Percentiles rank a stretch among this genome's conserved stretches.
These are phyloP conservation scores for Frankliniella fusca DNA, from an alignment of 2,888 invertebrate species.

Conservation along the genomic window DNA sequence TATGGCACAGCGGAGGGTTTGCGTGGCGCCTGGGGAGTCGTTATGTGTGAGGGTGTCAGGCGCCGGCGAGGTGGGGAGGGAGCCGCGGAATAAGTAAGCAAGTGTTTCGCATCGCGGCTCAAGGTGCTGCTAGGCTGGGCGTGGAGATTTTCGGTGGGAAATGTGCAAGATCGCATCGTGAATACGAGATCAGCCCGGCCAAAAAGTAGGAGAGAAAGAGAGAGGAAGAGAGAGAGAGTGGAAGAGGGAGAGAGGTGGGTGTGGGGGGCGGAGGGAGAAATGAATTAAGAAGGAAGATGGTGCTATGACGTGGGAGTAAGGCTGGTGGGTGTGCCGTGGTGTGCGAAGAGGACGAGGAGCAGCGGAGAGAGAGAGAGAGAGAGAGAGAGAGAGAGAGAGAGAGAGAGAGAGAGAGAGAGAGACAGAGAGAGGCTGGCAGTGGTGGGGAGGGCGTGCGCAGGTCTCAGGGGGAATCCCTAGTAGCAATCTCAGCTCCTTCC, in stretches of 20 bases:
- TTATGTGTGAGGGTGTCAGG: background rate
- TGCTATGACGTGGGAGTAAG: slow-evolving; percentile 12
- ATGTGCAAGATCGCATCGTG: slow-evolving; percentile 26
- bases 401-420: slow-evolving; percentile 25
- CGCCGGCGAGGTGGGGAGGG: background rate
- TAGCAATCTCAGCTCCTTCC: slow-evolving; percentile 26
- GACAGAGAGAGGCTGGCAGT: background rate
- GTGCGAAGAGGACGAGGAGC: background rate
- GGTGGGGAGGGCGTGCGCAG: background rate
- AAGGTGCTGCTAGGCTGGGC: background rate
- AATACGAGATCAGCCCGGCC: slow-evolving; percentile 4
- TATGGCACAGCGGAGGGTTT: background rate
- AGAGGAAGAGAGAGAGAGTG: background rate
- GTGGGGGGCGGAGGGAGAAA: background rate
- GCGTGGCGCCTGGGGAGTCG: background rate
- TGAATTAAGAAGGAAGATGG: slow-evolving; percentile 23
- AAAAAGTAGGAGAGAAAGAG: background rate
- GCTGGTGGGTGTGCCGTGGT: background rate
- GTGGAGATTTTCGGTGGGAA: slow-evolving; percentile 21
- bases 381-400: slow-evolving; percentile 3
- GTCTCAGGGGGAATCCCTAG: slow-evolving; percentile 15
- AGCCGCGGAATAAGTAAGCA: background rate
- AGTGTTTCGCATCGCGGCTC: background rate
- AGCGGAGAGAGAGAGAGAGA: background rate
- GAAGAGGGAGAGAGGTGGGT: background rate